Conservation (phyloP, 1,140 invertebrate genomes). For the Ditylenchus dipsaci region DNA sequence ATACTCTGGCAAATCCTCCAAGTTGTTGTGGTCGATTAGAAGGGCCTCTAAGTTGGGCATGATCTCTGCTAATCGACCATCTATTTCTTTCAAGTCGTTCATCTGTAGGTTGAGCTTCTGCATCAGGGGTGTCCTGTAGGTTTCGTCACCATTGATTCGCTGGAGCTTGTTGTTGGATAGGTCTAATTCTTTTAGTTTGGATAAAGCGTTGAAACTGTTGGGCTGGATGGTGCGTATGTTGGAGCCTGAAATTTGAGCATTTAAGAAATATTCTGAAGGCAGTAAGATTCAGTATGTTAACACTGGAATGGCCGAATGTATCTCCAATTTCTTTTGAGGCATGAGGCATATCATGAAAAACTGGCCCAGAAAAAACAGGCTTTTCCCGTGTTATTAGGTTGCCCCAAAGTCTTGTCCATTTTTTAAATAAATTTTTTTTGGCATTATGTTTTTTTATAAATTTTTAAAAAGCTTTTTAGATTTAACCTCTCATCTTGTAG, state of each 20-base stretch:
- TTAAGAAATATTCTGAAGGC: too few relatives aligned
- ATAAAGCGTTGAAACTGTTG: slow-evolving; percentile 45
- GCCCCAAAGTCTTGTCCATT: too few relatives aligned
- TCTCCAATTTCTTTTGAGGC: too few relatives aligned
- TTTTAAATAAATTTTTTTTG: too few relatives aligned
- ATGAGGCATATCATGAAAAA: too few relatives aligned
- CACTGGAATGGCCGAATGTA: too few relatives aligned
- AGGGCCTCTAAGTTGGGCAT: slow-evolving; percentile 43
- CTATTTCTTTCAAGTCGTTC: slow-evolving; percentile 27
- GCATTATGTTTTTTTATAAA: too few relatives aligned
- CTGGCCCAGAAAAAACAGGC: too few relatives aligned
- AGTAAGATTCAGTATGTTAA: too few relatives aligned
- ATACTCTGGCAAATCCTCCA: slow-evolving; percentile 30
- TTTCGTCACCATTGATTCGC: slow-evolving; percentile 32
- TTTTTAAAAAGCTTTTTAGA: too few relatives aligned
- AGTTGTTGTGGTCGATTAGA: slow-evolving; percentile 24
- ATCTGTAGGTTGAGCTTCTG: slow-evolving; percentile 21
- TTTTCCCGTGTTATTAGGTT: too few relatives aligned
- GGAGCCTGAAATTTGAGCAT: neutral
- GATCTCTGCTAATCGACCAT: slow-evolving; percentile 17
- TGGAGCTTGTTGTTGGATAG: slow-evolving; percentile 43
- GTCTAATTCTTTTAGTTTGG: slow-evolving; percentile 38
- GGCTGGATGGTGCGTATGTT: slow-evolving; percentile 39
- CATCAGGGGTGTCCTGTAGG: slow-evolving; percentile 6
- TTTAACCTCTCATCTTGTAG: too few relatives aligned